Evolutionary conservation across 2,797 vertebrate species (phyloP).

Genomic region (Rhinoraja longicauda): DNA sequence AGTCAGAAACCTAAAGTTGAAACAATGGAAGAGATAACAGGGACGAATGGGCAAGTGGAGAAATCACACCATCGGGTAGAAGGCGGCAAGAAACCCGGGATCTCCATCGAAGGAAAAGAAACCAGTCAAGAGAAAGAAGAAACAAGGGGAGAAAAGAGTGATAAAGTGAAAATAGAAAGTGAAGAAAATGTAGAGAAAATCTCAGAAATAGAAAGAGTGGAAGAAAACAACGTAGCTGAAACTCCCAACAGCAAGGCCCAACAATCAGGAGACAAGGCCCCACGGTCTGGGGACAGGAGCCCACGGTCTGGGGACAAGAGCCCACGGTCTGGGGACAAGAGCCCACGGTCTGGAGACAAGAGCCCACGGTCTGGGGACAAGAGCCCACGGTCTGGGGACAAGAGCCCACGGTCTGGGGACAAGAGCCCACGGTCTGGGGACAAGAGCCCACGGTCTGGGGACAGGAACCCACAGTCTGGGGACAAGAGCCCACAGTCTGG

Average conservation of each 20-base stretch:
- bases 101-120: not conserved
- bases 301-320: not conserved
- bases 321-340: not conserved
- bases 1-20: not conserved
- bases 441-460: not conserved
- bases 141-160: not conserved
- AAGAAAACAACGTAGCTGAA: not conserved
- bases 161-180: constrained; percentile 37
- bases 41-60: not conserved
- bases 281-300: not conserved
- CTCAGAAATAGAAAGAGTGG: not conserved
- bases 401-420: not conserved
- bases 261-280: not conserved
- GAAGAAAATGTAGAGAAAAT: constrained; percentile 29
- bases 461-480: not conserved
- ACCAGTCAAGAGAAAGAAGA: not conserved
- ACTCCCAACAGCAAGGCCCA: not conserved
- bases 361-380: not conserved
- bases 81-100: not conserved
- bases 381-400: not conserved
- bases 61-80: not conserved
- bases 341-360: not conserved
- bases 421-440: not conserved
- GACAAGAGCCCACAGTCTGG: not conserved
- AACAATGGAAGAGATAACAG: constrained; percentile 9